Evolutionary conservation across 2,113 vertebrate genomes (phyloP), one percentile per base, ranked within the genome.

Genomic region (Tonatia bakeri): DNA sequence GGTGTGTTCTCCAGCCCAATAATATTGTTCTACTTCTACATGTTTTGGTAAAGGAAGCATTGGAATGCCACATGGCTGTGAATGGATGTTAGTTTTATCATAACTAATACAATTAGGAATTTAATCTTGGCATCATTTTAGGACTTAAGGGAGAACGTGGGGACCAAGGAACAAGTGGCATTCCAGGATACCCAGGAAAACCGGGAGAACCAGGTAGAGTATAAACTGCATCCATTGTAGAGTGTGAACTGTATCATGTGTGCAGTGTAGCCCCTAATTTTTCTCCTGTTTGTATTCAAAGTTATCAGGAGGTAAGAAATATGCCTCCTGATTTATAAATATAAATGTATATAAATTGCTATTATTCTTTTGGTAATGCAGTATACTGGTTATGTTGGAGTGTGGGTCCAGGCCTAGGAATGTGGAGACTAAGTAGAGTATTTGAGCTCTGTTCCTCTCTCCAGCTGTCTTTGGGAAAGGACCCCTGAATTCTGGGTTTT

Each of bases 121-220:
- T 84, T 90, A 77, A 96, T 45, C 73, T 33, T 88, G 61, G 12
- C 76, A 56, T 97, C 73, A 82, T 97, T 97, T 96, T 91, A 99
- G 99, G 99, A 87, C 98, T 99, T 26, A 99, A 98, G 98, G 99
- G 99, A 91, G 99, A 99, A 56, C 98, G 98, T 97, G 99, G 99
- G 7, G 99, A 98, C 65, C 97, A 91, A 98, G 99, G 99, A 95
- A 6, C 91, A 5, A 95, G 94, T 5, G 99, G 99, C 38, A 50
- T 94, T 92, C 98, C 99, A 4, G 99, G 99, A n/a, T 98, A 98
- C 70, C 98, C 98, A n/a, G 99, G 99, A 65, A 99, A 99, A 97
- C 98, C 98, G 33, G 99, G 99, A 94, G 98, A 98, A 92, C 99
- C 98, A 99, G 99, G 99, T 99, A 98, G 0, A 61, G 61, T 67